phyloP scores from a whole-genome alignment of 2,888 invertebrate species.

The Siphlonurus alternatus region DNA sequence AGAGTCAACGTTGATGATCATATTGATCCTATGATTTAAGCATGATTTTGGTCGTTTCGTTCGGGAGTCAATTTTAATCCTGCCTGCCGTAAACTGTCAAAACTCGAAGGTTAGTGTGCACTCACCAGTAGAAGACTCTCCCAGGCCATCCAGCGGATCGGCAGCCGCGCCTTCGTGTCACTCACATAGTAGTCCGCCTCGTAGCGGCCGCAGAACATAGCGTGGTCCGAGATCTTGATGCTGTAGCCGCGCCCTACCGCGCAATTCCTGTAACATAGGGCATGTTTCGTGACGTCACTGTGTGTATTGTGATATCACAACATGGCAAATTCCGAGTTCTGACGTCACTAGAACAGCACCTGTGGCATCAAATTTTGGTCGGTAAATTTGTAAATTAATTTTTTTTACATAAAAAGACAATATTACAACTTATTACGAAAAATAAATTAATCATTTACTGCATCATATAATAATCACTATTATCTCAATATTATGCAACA shows the following conservation, averaged over 20 bases:
- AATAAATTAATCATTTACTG: too few relatives aligned
- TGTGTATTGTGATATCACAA: background rate
- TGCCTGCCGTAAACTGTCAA: too few relatives aligned
- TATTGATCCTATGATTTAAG: too few relatives aligned
- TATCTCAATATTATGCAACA: too few relatives aligned
- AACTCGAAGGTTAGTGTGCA: too few relatives aligned
- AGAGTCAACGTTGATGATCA: too few relatives aligned
- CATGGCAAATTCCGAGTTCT: background rate
- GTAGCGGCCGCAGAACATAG: conserved; percentile 66
- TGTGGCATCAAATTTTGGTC: background rate
- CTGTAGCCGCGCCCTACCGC: conserved; percentile 64
- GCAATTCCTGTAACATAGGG: conserved; percentile 50
- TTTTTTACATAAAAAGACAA: too few relatives aligned
- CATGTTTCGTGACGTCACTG: background rate
- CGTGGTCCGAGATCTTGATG: conserved; percentile 71
- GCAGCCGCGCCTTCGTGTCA: conserved; percentile 63
- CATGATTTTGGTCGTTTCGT: too few relatives aligned
- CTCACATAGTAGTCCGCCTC: conserved; percentile 69
- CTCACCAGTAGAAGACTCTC: conserved; percentile 64
- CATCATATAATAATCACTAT: too few relatives aligned
- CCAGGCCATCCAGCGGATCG: conserved; percentile 90
- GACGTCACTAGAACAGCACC: background rate
- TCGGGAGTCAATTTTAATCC: too few relatives aligned
- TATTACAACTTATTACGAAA: too few relatives aligned
- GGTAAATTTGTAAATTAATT: conserved; percentile 1